A percentile compares a stretch with the other conserved stretches of the same genome.
These are phyloP conservation scores for Drosophila neotestacea DNA, from an alignment of 2,888 invertebrate species.

Conservation along the genomic window DNA sequence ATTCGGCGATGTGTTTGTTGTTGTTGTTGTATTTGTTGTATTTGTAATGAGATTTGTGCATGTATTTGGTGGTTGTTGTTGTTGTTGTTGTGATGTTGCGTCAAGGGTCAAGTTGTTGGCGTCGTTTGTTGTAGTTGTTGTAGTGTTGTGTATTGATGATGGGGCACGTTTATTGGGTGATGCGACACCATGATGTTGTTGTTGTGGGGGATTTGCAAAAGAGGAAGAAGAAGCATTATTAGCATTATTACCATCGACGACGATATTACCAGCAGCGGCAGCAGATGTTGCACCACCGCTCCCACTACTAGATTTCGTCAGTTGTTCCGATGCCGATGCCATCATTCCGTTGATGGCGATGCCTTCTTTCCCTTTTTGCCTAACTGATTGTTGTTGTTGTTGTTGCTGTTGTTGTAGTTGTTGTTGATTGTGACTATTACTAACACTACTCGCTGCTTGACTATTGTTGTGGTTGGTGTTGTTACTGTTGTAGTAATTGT, in stretches of 20 bases:
- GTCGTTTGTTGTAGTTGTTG: constrained; percentile 72
- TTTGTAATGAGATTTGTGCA: constrained; percentile 81
- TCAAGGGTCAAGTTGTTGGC: constrained; percentile 75
- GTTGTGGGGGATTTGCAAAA: constrained; percentile 86
- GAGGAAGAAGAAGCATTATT: constrained; percentile 88
- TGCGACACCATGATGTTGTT: constrained; percentile 84
- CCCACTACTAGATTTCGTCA: constrained; percentile 84
- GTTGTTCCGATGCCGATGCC: constrained; percentile 77
- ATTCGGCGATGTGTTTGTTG: constrained; percentile 82
- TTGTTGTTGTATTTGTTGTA: constrained; percentile 84
- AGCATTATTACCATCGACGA: constrained; percentile 87
- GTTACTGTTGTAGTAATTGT: constrained; percentile 32
- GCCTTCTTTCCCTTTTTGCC: constrained; percentile 85
- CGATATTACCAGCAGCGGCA: constrained; percentile 84
- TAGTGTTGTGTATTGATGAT: constrained; percentile 73
- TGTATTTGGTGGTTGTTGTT: constrained; percentile 78
- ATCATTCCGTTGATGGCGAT: constrained; percentile 74
- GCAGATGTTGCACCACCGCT: constrained; percentile 74
- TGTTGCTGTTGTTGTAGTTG: constrained; percentile 43
- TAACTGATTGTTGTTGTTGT: constrained; percentile 76
- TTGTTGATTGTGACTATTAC: constrained; percentile 66
- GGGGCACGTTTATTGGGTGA: constrained; percentile 79
- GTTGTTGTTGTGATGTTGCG: constrained; percentile 78
- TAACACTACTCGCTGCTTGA: constrained; percentile 77
- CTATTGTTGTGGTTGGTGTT: constrained; percentile 48